Base-by-base conservation (phyloP, 1,140 invertebrate genomes). In the Apolygus lucorum region DNA sequence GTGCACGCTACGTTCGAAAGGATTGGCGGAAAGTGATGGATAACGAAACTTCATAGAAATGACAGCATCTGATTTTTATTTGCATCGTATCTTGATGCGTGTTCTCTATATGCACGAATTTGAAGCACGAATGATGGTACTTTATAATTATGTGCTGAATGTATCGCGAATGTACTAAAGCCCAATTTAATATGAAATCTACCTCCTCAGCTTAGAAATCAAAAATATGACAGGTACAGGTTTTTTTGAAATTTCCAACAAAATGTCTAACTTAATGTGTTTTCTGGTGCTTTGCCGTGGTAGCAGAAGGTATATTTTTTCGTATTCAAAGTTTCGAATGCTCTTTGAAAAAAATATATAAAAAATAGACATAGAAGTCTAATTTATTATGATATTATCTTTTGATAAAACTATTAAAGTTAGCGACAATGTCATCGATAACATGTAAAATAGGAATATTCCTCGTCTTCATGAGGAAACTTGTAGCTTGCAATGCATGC, bases 321-420 rank as follows among this genome's bases (percentile, higher is more conserved):
- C 54, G 22, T 59, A 17, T 59, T 59, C 54, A 24, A 59, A 42
- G 17, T 42, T 42, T n/a, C n/a, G n/a, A n/a, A n/a, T n/a, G n/a
- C n/a, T n/a, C n/a, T n/a, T n/a, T n/a, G n/a, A n/a, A n/a, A n/a
- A 42, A 42, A 42, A 42, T 42, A 17, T 17, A 42, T 42, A 4
- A 42, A 49, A 59, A 59, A 13, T 59, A 59, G 54, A 59, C 54
- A 59, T 59, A 59, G 54, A 24, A 59, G 54, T 59, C 54, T 59
- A 59, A 59, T n/a, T n/a, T n/a, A n/a, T n/a, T n/a, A n/a, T n/a
- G n/a, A n/a, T n/a, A n/a, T n/a, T n/a, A n/a, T n/a, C n/a, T n/a
- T n/a, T n/a, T n/a, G n/a, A n/a, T n/a, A n/a, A n/a, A n/a, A n/a
- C n/a, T n/a, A n/a, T n/a, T n/a, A n/a, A n/a, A n/a, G n/a, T n/a